Evolutionary conservation across 2,797 vertebrate genomes (phyloP).

Genomic region (Garrulus glandarius): DNA sequence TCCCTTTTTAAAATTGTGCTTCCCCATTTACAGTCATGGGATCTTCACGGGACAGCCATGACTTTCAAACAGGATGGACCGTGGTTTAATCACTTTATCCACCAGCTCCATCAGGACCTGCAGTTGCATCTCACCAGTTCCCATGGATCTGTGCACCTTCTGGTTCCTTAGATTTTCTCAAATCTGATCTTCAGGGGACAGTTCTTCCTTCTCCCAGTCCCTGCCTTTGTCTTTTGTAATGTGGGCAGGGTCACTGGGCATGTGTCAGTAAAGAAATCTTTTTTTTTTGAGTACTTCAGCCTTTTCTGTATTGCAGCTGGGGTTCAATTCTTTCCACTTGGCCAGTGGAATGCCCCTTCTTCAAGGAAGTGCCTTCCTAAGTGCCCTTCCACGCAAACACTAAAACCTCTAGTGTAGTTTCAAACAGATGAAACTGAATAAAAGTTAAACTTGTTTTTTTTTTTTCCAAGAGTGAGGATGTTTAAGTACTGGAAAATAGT

Average conservation of each 20-base stretch:
- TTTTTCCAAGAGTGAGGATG: background rate
- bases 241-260: background rate
- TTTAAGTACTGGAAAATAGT: background rate
- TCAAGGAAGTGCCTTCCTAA: background rate
- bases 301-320: background rate
- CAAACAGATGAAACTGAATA: background rate
- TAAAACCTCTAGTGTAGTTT: background rate
- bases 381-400: rapidly evolving
- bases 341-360: too few species aligned
- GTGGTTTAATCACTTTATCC: background rate
- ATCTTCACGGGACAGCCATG: rapidly evolving
- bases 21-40: background rate
- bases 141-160: too few species aligned
- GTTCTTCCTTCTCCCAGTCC: background rate
- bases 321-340: background rate
- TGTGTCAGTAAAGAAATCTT: background rate
- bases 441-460: background rate
- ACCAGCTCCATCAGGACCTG: background rate
- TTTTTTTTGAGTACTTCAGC: background rate
- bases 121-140: background rate
- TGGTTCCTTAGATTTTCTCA: background rate
- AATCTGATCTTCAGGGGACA: rapidly evolving
- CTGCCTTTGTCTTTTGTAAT: background rate
- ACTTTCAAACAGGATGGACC: background rate
- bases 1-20: background rate